A percentile compares a stretch with the other conserved stretches of the same genome.
These are phyloP conservation scores for Acromyrmex charruanus DNA, from an alignment of 1,140 invertebrate species.

Conservation along the genomic window DNA sequence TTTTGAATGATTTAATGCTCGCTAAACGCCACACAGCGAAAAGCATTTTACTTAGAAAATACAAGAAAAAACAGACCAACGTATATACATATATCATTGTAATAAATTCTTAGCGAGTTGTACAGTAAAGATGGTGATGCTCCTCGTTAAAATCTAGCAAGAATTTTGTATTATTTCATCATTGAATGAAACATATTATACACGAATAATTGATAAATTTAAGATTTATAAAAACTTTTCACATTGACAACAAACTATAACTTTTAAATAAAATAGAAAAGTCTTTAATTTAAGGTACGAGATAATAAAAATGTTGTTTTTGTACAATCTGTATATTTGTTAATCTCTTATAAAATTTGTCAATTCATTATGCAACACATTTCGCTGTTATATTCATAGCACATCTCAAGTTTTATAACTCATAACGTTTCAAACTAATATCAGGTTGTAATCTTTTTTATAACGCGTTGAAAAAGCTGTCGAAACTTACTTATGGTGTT, in stretches of 20 bases:
- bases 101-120: conserved; percentile 46
- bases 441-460: conserved; percentile 30
- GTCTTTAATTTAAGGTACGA: background rate
- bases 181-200: background rate
- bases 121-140: background rate
- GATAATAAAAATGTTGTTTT: background rate
- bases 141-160: conserved; percentile 7
- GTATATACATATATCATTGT: conserved; percentile 36
- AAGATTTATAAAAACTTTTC: background rate
- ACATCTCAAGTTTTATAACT: conserved; percentile 41
- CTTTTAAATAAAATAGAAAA: background rate
- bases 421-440: conserved; percentile 32
- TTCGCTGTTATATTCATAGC: background rate
- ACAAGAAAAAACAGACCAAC: conserved; percentile 33
- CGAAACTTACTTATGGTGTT: conserved; percentile 50
- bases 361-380: conserved; percentile 4
- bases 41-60: conserved; percentile 36
- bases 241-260: background rate
- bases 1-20: conserved; percentile 45
- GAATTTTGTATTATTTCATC: conserved; percentile 19
- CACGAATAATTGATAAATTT: background rate
- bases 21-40: conserved; percentile 35
- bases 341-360: background rate
- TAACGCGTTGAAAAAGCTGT: conserved; percentile 41
- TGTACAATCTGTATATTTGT: background rate